phyloP scores from a whole-genome alignment of 2,888 invertebrate species.

The Platycheirus rosarum region DNA sequence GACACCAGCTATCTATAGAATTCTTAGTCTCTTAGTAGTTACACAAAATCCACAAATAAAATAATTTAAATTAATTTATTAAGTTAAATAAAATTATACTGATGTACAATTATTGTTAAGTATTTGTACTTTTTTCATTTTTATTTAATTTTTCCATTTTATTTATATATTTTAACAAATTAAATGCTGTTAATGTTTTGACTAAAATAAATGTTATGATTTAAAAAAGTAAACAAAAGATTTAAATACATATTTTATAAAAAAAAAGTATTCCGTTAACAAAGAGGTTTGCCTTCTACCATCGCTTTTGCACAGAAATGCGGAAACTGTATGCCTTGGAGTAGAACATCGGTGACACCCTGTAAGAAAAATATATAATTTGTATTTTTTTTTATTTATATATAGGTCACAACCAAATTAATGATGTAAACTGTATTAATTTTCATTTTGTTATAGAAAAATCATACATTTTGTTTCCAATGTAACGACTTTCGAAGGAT shows the following conservation, averaged over 20 bases:
- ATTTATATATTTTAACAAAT: constrained; percentile 57
- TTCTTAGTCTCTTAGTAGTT: too few relatives aligned
- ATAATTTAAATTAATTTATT: too few relatives aligned
- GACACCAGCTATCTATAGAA: too few relatives aligned
- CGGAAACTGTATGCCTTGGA: constrained; percentile 88
- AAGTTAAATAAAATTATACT: too few relatives aligned
- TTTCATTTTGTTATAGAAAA: too few relatives aligned
- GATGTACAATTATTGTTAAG: too few relatives aligned
- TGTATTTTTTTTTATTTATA: background rate
- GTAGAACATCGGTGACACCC: constrained; percentile 87
- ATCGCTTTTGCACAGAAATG: constrained; percentile 88
- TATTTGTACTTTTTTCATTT: constrained; percentile 37
- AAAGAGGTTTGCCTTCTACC: constrained; percentile 85
- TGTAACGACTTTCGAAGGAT: too few relatives aligned
- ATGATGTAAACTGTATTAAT: too few relatives aligned
- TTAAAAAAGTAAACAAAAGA: constrained; percentile 14
- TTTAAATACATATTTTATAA: constrained; percentile 14
- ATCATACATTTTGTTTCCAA: too few relatives aligned
- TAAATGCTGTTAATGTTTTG: constrained; percentile 8
- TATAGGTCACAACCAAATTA: too few relatives aligned
- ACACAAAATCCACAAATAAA: too few relatives aligned
- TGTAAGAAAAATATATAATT: constrained; percentile 81
- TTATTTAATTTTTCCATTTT: constrained; percentile 39
- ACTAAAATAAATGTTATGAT: constrained; percentile 16
- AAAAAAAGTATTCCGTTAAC: constrained; percentile 74